Evolutionary conservation across 1,140 invertebrate genomes (phyloP).

Genomic region (Bombus soroeensis): DNA sequence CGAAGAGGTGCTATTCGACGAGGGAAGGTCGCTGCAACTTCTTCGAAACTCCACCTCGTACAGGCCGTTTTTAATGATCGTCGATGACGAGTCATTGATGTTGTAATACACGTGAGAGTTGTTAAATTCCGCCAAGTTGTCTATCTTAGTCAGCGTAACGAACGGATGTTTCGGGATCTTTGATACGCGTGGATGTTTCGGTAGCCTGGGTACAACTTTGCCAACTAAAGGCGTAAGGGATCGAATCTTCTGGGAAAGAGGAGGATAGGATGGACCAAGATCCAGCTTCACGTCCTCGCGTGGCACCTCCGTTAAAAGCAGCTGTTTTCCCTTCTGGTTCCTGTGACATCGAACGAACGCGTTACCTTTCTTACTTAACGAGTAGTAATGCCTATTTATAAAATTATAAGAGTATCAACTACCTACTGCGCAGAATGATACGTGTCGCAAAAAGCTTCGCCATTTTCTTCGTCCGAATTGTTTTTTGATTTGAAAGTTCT

Average conservation of each 20-base stretch:
- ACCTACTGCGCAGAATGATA: background rate
- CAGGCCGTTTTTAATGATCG: slow-evolving; percentile 23
- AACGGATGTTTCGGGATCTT: slow-evolving; percentile 62
- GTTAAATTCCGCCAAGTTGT: background rate
- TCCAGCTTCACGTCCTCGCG: slow-evolving; percentile 56
- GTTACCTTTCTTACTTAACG: background rate
- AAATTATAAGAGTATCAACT: too few species aligned
- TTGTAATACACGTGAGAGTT: too few species aligned
- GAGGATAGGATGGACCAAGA: slow-evolving; percentile 51
- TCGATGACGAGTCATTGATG: background rate
- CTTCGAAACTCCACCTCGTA: slow-evolving; percentile 44
- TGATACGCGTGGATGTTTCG: slow-evolving; percentile 15
- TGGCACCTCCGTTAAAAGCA: slow-evolving; percentile 64
- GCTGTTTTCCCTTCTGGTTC: background rate
- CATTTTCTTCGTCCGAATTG: background rate
- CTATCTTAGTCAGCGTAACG: slow-evolving; percentile 27
- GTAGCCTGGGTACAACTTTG: background rate
- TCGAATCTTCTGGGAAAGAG: accelerated
- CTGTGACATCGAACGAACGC: background rate
- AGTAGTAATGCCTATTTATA: accelerated
- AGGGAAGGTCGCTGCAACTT: slow-evolving; percentile 13
- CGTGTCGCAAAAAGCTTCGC: background rate
- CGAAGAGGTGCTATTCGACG: background rate
- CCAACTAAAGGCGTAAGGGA: accelerated
- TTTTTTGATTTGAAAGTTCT: slow-evolving; percentile 44